Conservation (phyloP, 2,113 vertebrate species). For the Ceyx melanurus region DNA sequence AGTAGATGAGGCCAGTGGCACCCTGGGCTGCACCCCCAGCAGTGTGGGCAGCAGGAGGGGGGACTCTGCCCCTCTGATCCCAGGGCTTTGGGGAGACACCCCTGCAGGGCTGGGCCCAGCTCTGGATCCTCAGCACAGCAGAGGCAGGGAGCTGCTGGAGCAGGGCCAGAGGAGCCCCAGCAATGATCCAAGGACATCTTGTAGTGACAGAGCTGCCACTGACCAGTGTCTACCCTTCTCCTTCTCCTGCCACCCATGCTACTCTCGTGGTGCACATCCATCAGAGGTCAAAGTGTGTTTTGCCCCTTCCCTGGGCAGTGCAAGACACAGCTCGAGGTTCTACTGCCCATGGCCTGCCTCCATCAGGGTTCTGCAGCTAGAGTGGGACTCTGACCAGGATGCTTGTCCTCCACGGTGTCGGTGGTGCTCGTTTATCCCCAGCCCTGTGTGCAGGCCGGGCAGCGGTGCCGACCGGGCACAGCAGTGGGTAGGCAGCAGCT, state of each 20-base stretch:
- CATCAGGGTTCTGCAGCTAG: rapidly evolving
- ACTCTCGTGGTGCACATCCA: rapidly evolving
- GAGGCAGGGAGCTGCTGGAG: too few species aligned
- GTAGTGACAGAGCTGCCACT: not conserved
- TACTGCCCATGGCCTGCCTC: not conserved
- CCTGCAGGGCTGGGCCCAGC: too few species aligned
- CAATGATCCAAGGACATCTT: not conserved
- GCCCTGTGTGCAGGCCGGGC: rapidly evolving
- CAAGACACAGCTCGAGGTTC: rapidly evolving
- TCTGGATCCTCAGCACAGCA: too few species aligned
- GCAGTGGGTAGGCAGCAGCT: not conserved
- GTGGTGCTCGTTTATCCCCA: not conserved
- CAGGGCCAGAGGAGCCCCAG: too few species aligned
- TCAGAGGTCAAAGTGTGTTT: rapidly evolving
- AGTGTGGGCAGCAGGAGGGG: too few species aligned
- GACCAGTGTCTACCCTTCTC: not conserved
- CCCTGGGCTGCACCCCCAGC: too few species aligned
- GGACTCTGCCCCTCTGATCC: too few species aligned
- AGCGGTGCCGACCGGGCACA: not conserved
- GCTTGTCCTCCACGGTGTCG: not conserved
- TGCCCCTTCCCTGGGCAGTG: not conserved
- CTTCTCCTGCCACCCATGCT: not conserved
- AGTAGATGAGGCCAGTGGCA: too few species aligned
- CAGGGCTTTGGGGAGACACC: too few species aligned
- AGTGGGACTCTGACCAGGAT: rapidly evolving